Percentiles rank a stretch among this genome's conserved stretches.
Evolutionary conservation across 2,113 vertebrate genomes (phyloP).

Genomic region (Meles meles): DNA sequence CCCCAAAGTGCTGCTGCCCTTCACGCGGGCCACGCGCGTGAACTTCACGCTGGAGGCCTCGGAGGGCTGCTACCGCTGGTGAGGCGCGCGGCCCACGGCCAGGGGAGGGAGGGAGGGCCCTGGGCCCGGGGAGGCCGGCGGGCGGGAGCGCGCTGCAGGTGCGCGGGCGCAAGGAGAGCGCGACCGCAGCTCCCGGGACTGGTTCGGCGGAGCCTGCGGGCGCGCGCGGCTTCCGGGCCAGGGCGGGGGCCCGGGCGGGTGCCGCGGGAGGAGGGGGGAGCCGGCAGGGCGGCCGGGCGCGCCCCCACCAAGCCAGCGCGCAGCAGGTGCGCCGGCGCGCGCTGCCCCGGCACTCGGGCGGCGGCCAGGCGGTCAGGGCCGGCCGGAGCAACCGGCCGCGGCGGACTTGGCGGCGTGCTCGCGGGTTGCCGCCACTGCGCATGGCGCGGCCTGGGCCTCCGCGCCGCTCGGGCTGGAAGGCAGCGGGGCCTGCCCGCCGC

Average conservation of each 20-base stretch:
- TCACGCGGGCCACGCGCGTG: constrained; percentile 88
- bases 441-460: neutral
- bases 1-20: constrained; percentile 93
- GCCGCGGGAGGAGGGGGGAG: neutral
- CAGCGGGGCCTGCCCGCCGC: neutral
- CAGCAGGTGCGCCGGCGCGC: constrained; percentile 2
- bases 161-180: neutral
- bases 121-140: neutral
- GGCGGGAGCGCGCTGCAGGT: neutral
- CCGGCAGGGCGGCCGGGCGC: neutral
- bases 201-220: neutral
- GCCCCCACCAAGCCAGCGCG: neutral
- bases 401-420: neutral
- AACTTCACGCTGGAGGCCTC: constrained; percentile 94
- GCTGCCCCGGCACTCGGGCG: neutral
- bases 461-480: neutral
- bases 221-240: neutral
- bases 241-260: neutral
- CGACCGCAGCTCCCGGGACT: neutral
- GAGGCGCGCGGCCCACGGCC: constrained; percentile 68
- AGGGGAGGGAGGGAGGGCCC: neutral
- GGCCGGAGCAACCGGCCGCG: neutral
- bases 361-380: neutral
- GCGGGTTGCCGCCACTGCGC: neutral
- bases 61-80: constrained; percentile 97